Evolutionary conservation across 2,888 invertebrate genomes (phyloP), one percentile per base, ranked within the genome.

Genomic region (Xestia c-nigrum): DNA sequence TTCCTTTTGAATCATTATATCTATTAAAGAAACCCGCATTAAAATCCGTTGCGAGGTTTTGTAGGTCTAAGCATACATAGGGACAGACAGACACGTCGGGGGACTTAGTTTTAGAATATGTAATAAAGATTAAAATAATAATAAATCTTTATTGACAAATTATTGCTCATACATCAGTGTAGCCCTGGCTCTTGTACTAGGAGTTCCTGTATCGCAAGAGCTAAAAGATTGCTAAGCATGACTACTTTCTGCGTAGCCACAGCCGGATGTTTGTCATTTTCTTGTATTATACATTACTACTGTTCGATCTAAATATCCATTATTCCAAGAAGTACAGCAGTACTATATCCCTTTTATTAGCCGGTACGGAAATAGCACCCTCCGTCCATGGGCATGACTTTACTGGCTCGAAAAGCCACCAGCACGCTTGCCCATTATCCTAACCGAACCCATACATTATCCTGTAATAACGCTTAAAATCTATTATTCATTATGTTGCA

Each of bases 281-380:
- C 46, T 55, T 31, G 47, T 79, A 65, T 69, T 61, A 40, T 69
- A 65, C 69, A 47, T 67, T 47, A 47, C 65, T 55, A 67, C 65
- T 71, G 50, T 65, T 81, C 19, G 65, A 76, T 83, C 31, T 55
- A 59, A 59, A 81, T 81, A 64, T 64, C 55, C 70, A 81, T 70
- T 77, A 74, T 83, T 83, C 83, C 72, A 52, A 85, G 85, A 83
- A 83, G 69, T 68, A 57, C 74, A 61, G 24, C 61, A 14, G 78
- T 75, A 71, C 59, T 65, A 16, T 84, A 85, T 83, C 73, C 76
- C 81, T 74, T 85, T 80, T 81, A 85, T 80, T 83, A 80, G 74
- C 70, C n/a, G 55, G 73, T 73, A 75, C 89, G 46, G 67, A 89
- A 89, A 89, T 89, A 89, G 78, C 85, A 9, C 66, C 59, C 84